These are phyloP conservation scores for Petrocephalus schoutedeni DNA, from an alignment of 2,797 vertebrate species.

Conservation along the genomic window DNA sequence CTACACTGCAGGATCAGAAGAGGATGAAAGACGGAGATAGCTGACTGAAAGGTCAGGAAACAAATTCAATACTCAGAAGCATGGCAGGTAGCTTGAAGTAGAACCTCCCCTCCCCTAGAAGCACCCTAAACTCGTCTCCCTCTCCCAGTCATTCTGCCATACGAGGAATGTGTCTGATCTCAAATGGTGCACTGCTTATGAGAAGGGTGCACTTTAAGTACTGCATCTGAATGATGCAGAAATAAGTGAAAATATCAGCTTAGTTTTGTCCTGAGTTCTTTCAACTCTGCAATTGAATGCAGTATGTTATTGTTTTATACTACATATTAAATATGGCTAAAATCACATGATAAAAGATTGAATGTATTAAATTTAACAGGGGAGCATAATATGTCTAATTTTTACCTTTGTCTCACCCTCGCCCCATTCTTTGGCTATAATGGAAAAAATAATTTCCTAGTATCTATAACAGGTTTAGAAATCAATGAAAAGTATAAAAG, in stretches of 20 bases:
- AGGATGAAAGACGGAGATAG: neutral
- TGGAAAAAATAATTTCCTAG: neutral
- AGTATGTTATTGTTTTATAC: no score
- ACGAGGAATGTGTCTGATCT: neutral
- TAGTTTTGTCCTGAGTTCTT: neutral
- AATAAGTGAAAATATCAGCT: neutral
- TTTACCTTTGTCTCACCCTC: neutral
- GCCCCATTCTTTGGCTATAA: neutral
- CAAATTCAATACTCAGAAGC: neutral
- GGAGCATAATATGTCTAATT: neutral
- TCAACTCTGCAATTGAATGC: neutral
- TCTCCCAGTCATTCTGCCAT: neutral
- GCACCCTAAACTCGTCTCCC: neutral
- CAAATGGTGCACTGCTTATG: neutral
- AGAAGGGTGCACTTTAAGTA: neutral
- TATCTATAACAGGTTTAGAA: neutral
- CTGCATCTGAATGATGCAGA: conserved; percentile 1
- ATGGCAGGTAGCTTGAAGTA: neutral
- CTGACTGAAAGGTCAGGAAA: neutral
- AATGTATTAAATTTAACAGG: neutral
- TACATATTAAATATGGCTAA: neutral
- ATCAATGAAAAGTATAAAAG: conserved; percentile 8
- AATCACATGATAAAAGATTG: neutral
- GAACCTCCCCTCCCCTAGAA: neutral
- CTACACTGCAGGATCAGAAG: neutral